phyloP scores from a whole-genome alignment of 2,113 vertebrate species.

The Petaurus breviceps region DNA sequence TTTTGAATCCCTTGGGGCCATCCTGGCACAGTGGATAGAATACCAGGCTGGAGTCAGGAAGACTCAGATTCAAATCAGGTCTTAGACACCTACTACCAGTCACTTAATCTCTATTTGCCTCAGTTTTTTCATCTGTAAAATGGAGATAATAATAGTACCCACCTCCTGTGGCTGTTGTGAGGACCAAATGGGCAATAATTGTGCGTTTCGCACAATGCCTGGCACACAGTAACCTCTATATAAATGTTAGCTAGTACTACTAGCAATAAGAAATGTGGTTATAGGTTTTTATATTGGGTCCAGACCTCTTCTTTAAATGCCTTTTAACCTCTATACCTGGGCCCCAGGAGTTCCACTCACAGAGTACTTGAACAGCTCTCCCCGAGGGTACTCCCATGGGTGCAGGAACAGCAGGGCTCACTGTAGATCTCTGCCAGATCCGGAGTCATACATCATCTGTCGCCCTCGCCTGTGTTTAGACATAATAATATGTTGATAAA shows the following conservation, averaged over 20 bases:
- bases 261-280: not conserved
- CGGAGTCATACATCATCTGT: not conserved
- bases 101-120: not conserved
- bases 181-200: not conserved
- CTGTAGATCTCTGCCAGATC: constrained; percentile 44
- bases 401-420: constrained; percentile 16
- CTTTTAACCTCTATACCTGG: not conserved
- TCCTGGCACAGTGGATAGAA: not conserved
- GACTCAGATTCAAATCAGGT: not conserved
- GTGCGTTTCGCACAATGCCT: not conserved
- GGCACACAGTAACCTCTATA: not conserved
- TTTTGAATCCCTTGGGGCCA: not conserved
- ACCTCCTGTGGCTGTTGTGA: fast-evolving
- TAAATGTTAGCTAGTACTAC: not conserved
- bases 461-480: constrained; percentile 37
- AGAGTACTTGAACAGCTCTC: constrained; percentile 36
- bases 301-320: constrained; percentile 43
- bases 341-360: constrained; percentile 23
- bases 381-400: not conserved
- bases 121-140: not conserved
- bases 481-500: constrained; percentile 62
- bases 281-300: not conserved
- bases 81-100: not conserved
- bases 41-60: not conserved
- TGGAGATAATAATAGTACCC: not conserved